Conservation (phyloP, 2,888 invertebrate species). For the Drosophila dives region DNA sequence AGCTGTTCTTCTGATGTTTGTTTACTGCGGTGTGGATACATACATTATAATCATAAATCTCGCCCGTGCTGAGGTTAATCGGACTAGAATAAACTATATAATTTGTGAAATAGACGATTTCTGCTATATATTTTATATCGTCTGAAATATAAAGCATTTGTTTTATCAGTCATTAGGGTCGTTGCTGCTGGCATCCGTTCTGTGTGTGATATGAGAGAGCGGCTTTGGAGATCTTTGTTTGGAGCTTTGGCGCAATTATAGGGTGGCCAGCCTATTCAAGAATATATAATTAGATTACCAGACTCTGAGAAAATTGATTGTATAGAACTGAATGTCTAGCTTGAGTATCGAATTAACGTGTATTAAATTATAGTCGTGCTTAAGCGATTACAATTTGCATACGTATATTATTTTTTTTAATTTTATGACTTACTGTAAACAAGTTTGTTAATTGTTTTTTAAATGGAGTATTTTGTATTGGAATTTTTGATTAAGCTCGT, state of each 20-base stretch:
- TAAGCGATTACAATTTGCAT: background rate
- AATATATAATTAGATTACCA: slow-evolving; percentile 2
- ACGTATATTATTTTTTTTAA: background rate
- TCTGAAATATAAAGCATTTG: slow-evolving; percentile 1
- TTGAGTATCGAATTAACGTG: background rate
- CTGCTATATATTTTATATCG: background rate
- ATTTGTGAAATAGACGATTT: slow-evolving; percentile 10
- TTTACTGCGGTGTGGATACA: background rate
- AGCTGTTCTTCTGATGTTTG: slow-evolving; percentile 8
- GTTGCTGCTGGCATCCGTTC: slow-evolving; percentile 45
- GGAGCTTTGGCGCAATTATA: slow-evolving; percentile 3
- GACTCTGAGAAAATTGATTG: slow-evolving; percentile 2
- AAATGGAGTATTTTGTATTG: background rate
- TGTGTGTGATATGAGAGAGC: slow-evolving; percentile 17
- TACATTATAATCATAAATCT: slow-evolving; percentile 4
- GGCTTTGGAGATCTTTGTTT: slow-evolving; percentile 15
- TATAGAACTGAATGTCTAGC: background rate
- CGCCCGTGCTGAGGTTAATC: background rate
- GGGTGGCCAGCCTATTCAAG: background rate
- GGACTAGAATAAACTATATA: background rate
- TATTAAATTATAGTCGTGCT: background rate
- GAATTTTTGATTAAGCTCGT: background rate
- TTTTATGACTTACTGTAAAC: background rate
- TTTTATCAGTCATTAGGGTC: slow-evolving; percentile 42
- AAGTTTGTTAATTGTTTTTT: background rate